These are phyloP conservation scores for Aplodontia rufa DNA, from an alignment of 2,113 vertebrate genomes.

Conservation along the genomic window DNA sequence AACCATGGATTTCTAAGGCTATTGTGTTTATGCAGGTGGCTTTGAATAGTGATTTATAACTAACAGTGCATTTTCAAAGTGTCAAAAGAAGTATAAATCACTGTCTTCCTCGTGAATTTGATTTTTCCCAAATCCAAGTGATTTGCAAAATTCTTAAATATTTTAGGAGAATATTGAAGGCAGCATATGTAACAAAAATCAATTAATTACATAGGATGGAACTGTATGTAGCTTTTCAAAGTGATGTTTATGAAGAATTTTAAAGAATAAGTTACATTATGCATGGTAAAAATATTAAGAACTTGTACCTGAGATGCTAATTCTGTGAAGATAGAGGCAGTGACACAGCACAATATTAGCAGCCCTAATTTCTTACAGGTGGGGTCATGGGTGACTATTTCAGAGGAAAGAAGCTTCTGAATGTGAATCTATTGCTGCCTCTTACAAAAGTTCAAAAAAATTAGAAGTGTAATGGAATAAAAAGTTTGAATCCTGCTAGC, in stretches of 20 bases:
- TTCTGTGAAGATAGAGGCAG: neutral
- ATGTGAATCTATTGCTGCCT: neutral
- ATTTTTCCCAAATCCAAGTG: neutral
- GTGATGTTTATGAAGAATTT: neutral
- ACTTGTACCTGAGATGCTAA: neutral
- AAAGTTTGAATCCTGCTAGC: neutral
- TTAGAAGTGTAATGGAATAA: neutral
- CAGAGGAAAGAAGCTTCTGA: neutral
- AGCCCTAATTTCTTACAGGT: neutral
- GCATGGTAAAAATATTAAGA: neutral
- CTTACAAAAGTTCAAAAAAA: neutral
- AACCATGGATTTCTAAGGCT: conserved; percentile 25
- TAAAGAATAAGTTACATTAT: neutral
- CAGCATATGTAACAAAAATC: neutral
- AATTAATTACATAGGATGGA: neutral
- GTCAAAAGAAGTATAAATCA: neutral
- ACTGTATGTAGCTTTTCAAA: neutral
- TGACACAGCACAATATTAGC: neutral
- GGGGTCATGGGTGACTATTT: neutral
- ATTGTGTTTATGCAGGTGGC: neutral
- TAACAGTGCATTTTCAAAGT: conserved; percentile 19
- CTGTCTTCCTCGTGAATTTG: neutral
- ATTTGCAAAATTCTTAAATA: conserved; percentile 10
- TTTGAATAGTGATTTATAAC: conserved; percentile 40
- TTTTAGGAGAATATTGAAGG: neutral